Conservation (phyloP, 2,797 vertebrate genomes). For the Gouania willdenowi region DNA sequence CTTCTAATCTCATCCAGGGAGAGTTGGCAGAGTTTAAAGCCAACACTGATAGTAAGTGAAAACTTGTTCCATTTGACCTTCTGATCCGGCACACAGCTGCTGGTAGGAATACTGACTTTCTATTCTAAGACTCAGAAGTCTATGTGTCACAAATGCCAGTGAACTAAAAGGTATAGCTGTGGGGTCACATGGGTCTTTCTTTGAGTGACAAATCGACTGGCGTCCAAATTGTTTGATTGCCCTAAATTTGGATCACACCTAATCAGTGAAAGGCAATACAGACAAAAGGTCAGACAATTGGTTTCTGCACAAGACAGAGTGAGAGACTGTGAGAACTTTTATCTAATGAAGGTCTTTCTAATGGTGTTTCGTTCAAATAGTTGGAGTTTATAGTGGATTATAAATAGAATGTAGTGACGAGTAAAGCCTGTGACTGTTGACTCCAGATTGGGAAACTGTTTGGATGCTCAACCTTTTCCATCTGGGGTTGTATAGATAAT, state of each 20-base stretch:
- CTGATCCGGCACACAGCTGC: conserved; percentile 61
- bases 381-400: conserved; percentile 29
- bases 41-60: conserved; percentile 66
- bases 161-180: conserved; percentile 22
- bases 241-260: conserved; percentile 5
- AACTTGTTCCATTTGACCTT: conserved; percentile 69
- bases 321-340: neutral
- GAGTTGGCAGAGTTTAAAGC: conserved; percentile 52
- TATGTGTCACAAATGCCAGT: conserved; percentile 30
- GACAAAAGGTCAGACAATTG: neutral
- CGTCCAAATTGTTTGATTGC: neutral
- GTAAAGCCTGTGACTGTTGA: neutral
- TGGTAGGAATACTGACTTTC: conserved; percentile 65
- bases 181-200: conserved; percentile 2
- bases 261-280: neutral
- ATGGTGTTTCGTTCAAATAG: conserved; percentile 20
- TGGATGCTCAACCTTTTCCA: conserved; percentile 23
- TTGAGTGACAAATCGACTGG: conserved; percentile 1
- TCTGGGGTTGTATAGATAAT: conserved; percentile 16
- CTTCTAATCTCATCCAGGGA: conserved; percentile 25
- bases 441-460: conserved; percentile 26
- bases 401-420: conserved; percentile 45
- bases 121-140: conserved; percentile 48
- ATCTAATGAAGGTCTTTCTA: too few species aligned
- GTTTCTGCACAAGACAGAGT: neutral